phyloP scores from a whole-genome alignment of 1,140 invertebrate species.

The Cotesia typhae region DNA sequence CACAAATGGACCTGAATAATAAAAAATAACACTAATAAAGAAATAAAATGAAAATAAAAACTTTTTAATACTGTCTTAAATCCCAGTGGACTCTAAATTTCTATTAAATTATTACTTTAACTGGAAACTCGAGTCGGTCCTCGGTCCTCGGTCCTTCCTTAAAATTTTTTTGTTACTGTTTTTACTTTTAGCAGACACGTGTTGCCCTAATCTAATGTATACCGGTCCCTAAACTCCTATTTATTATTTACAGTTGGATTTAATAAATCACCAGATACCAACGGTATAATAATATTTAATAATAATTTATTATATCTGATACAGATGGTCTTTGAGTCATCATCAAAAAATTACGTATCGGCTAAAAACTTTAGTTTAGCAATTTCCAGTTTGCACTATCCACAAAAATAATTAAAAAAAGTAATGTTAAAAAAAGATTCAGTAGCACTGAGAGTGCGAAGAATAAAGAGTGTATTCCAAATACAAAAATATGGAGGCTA shows the following conservation, averaged over 20 bases:
- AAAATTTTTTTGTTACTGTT: too few relatives aligned
- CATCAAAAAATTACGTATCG: background rate
- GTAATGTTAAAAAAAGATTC: background rate
- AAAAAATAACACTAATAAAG: constrained; percentile 17
- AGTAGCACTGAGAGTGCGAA: background rate
- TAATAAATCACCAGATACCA: background rate
- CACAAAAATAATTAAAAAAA: background rate
- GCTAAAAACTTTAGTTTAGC: background rate
- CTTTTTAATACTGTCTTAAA: constrained; percentile 50
- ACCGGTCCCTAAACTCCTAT: constrained; percentile 47
- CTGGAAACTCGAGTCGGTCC: constrained; percentile 1
- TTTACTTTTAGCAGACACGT: constrained; percentile 56
- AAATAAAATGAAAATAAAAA: constrained; percentile 31
- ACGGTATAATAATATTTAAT: constrained; percentile 47
- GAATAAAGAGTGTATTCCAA: constrained; percentile 18
- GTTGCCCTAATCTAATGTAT: constrained; percentile 55
- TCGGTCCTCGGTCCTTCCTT: background rate
- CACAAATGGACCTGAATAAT: constrained; percentile 26
- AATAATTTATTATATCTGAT: constrained; percentile 38
- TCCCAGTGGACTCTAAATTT: constrained; percentile 51
- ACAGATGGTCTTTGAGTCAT: constrained; percentile 30
- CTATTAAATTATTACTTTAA: constrained; percentile 55
- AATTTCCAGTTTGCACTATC: background rate
- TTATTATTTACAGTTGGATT: constrained; percentile 41
- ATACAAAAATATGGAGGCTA: constrained; percentile 23